Evolutionary conservation across 2,113 vertebrate genomes (phyloP).

Genomic region (Cebus imitator): DNA sequence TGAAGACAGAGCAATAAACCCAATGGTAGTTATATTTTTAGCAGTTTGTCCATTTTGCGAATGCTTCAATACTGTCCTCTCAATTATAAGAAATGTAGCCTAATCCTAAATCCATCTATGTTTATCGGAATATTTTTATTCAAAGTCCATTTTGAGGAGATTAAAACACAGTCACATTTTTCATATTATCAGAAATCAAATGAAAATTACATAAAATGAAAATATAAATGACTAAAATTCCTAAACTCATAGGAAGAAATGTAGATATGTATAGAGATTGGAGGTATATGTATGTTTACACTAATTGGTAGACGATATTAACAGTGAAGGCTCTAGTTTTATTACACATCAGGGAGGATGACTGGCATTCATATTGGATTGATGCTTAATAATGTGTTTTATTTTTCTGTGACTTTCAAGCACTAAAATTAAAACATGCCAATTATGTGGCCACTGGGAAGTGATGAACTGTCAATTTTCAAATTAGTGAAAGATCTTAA

Average conservation of each 20-base stretch:
- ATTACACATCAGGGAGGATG: neutral
- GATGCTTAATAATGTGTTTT: slow-evolving; percentile 15
- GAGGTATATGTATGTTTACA: neutral
- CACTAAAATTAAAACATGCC: slow-evolving; percentile 37
- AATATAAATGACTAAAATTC: neutral
- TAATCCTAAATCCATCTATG: neutral
- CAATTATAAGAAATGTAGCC: neutral
- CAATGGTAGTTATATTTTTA: neutral
- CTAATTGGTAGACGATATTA: neutral
- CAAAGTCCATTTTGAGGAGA: neutral
- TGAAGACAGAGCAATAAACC: neutral
- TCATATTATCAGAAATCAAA: slow-evolving; percentile 9
- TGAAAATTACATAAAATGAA: neutral
- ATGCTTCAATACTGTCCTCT: neutral
- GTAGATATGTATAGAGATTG: neutral
- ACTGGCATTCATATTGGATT: neutral
- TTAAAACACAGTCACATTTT: neutral
- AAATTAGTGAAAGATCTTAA: slow-evolving; percentile 49
- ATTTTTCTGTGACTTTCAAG: slow-evolving; percentile 45
- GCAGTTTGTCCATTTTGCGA: neutral
- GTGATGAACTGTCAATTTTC: slow-evolving; percentile 46
- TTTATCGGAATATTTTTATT: neutral
- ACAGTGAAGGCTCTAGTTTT: neutral
- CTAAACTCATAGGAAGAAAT: neutral
- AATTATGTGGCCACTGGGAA: slow-evolving; percentile 14